Conservation (phyloP, 2,113 vertebrate species). For the Xiphorhynchus elegans region DNA sequence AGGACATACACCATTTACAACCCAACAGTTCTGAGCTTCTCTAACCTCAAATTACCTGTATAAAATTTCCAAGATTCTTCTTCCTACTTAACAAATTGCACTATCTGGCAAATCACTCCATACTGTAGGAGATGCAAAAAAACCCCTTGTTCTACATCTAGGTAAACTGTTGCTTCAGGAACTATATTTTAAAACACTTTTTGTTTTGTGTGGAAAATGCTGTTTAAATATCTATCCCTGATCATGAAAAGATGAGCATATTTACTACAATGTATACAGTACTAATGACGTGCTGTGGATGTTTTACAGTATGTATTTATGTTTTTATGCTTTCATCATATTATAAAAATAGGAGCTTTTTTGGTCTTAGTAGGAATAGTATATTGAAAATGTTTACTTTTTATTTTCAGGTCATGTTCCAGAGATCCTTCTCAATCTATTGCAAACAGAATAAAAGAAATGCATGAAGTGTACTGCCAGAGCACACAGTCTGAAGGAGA, state of each 20-base stretch:
- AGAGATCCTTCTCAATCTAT: conserved; percentile 89
- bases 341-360: accelerated
- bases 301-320: neutral
- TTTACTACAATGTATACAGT: neutral
- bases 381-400: neutral
- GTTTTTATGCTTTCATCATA: neutral
- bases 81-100: neutral
- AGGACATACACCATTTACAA: neutral
- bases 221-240: neutral
- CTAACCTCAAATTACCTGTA: neutral
- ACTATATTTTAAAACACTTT: neutral
- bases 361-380: neutral
- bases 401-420: conserved; percentile 81
- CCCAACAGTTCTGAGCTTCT: neutral
- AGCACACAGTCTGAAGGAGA: conserved; percentile 73
- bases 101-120: neutral
- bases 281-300: no score
- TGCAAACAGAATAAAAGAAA: conserved; percentile 84
- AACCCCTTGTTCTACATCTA: neutral
- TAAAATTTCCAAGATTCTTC: neutral
- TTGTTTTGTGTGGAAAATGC: neutral
- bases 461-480: conserved; percentile 84
- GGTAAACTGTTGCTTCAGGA: neutral
- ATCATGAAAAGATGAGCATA: neutral
- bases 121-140: neutral